A percentile compares a stretch with the other conserved stretches of the same genome.
Evolutionary conservation across 2,888 invertebrate species (phyloP).

Genomic region (Meghimatium bilineatum): DNA sequence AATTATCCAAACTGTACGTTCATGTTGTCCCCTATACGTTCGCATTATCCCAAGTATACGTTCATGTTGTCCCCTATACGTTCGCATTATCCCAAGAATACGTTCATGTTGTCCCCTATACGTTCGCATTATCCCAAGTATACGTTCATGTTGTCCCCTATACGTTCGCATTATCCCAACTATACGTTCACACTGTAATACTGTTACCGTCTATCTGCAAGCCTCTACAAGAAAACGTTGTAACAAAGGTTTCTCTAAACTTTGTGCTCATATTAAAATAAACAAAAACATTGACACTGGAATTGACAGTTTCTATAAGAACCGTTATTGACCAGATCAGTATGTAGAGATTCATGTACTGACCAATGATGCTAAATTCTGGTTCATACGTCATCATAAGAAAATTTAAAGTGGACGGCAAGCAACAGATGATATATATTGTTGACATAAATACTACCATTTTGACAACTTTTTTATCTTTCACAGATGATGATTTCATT

Average conservation of each 20-base stretch:
- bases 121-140: too few species aligned
- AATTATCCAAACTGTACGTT: too few species aligned
- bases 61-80: too few species aligned
- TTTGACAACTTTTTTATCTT: slow-evolving; percentile 13
- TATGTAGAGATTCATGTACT: background rate
- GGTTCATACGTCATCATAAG: slow-evolving; percentile 3
- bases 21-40: too few species aligned
- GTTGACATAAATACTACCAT: slow-evolving; percentile 1
- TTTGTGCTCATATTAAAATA: slow-evolving; percentile 24
- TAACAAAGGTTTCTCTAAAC: background rate
- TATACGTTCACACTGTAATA: too few species aligned
- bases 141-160: too few species aligned
- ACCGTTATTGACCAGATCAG: slow-evolving; percentile 12
- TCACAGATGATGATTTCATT: background rate
- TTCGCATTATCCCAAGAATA: too few species aligned
- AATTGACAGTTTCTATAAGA: slow-evolving; percentile 1
- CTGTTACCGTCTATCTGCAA: too few species aligned
- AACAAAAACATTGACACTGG: slow-evolving; percentile 4
- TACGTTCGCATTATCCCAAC: too few species aligned
- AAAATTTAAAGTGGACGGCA: slow-evolving; percentile 2
- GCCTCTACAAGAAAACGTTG: too few species aligned
- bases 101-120: too few species aligned
- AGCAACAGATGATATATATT: slow-evolving; percentile 21
- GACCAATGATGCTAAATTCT: slow-evolving; percentile 11
- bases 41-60: too few species aligned